Conservation (phyloP, 2,113 vertebrate genomes). For the Sorex araneus region DNA sequence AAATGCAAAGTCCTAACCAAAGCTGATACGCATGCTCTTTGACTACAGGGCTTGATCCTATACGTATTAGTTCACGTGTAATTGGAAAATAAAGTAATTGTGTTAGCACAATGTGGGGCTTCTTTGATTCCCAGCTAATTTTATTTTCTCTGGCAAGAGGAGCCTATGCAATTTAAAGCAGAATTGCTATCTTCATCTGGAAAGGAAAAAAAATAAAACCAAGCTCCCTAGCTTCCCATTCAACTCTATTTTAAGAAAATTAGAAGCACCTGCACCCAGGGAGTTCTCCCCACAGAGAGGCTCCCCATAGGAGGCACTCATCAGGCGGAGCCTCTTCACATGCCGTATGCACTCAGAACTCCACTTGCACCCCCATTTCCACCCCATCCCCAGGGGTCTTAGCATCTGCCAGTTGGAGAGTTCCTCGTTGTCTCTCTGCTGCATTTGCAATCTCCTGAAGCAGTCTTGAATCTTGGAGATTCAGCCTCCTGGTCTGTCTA, state of each 20-base stretch:
- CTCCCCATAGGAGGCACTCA: rapidly evolving
- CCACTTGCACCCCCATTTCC: too few species aligned
- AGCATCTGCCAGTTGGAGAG: too few species aligned
- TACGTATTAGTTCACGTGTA: rapidly evolving
- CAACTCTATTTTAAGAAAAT: constrained; percentile 16
- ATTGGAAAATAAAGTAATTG: not conserved
- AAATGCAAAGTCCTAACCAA: not conserved
- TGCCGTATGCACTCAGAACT: not conserved
- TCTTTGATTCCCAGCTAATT: not conserved
- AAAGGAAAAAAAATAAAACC: not conserved
- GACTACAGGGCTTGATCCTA: rapidly evolving
- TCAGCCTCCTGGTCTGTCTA: too few species aligned
- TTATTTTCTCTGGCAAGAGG: not conserved
- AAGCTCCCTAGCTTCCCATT: not conserved
- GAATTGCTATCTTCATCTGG: not conserved
- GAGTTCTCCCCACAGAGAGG: not conserved
- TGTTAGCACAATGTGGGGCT: not conserved
- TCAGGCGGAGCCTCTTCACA: not conserved
- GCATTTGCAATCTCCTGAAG: not conserved
- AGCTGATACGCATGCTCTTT: not conserved
- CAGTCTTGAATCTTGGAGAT: rapidly evolving
- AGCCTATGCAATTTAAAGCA: not conserved
- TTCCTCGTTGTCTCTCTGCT: not conserved
- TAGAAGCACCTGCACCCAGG: not conserved
- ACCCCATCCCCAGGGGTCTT: too few species aligned